Base-by-base conservation (phyloP, 2,888 invertebrate genomes). In the Dorcus parallelipipedus region DNA sequence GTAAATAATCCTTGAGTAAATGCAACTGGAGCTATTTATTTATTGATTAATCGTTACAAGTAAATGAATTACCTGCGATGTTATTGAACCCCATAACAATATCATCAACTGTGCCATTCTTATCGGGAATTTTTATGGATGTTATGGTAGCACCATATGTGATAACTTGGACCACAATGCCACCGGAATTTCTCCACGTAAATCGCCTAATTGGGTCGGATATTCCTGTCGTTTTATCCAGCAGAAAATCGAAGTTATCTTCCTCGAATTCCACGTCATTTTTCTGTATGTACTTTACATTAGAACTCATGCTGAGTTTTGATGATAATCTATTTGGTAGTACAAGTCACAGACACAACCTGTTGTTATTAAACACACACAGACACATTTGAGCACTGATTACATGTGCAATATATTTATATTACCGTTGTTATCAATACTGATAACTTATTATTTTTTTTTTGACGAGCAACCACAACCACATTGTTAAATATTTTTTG, bases 61-160 rank as follows among this genome's bases (percentile, higher is more conserved):
- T 26, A 26, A 3, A 26, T 26, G 3, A 26, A 62, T 67, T 83
- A 88, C 94, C 94, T 81, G 88, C 83, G 68, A 95, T 80, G 58
- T 87, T 83, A 75, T 94, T 92, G 71, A 89, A 95, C 14, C 95
- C 95, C 62, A 93, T 84, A 2, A 90, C 84, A 9, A 96, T 82
- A 72, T 96, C 95, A 33, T 86, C 88, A 5, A 89, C 70, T 7
- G 82, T 78, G 38, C 92, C 92, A 73, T 84, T 79, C 65, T 83
- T 86, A 73, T 93, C 90, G 0, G 93, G 93, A 3, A 89, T 84
- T 74, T 85, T 84, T 9, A 96, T 83, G n/a, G 87, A 83, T 1
- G 89, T 90, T 56, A 96, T 87, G 1, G 91, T 90, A 0, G 93
- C 95, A 41, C 95, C 96, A 68, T 91, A 91, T n/a, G 88, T 87